Conservation (phyloP, 2,797 vertebrate species). For the Pantherophis vulpinus region DNA sequence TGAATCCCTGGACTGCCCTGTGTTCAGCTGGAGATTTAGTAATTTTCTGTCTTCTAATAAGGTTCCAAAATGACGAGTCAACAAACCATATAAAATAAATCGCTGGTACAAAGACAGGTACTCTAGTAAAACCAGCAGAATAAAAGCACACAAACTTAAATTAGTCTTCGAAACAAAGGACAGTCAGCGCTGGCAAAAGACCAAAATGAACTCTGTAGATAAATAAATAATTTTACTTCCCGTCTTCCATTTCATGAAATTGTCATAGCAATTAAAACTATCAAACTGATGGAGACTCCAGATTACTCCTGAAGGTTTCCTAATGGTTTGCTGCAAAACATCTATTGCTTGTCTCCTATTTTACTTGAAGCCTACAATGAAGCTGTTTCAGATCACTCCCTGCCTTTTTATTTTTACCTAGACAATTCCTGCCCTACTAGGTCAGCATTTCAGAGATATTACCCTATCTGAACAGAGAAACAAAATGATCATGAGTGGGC, state of each 20-base stretch:
- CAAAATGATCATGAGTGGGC: too few relatives aligned
- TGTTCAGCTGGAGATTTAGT: background rate
- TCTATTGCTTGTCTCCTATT: background rate
- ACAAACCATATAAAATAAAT: background rate
- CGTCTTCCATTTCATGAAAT: background rate
- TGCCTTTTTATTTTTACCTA: background rate
- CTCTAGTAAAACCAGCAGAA: background rate
- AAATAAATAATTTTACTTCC: background rate
- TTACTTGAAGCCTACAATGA: background rate
- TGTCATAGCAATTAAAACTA: background rate
- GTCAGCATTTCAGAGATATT: too few relatives aligned
- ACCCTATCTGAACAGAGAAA: too few relatives aligned
- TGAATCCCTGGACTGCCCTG: background rate
- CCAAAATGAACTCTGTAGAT: background rate
- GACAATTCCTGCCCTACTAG: too few relatives aligned
- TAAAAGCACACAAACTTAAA: background rate
- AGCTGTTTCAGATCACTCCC: background rate
- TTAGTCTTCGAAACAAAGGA: background rate
- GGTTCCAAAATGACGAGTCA: background rate
- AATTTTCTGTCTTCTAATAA: background rate
- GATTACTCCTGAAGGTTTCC: background rate
- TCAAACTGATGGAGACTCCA: background rate
- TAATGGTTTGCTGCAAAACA: background rate
- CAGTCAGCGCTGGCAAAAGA: background rate
- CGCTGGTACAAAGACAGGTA: background rate